Percentiles rank a stretch among this genome's conserved stretches.
Conservation (phyloP, 2,797 vertebrate genomes). For the Pagetopsis macropterus region DNA sequence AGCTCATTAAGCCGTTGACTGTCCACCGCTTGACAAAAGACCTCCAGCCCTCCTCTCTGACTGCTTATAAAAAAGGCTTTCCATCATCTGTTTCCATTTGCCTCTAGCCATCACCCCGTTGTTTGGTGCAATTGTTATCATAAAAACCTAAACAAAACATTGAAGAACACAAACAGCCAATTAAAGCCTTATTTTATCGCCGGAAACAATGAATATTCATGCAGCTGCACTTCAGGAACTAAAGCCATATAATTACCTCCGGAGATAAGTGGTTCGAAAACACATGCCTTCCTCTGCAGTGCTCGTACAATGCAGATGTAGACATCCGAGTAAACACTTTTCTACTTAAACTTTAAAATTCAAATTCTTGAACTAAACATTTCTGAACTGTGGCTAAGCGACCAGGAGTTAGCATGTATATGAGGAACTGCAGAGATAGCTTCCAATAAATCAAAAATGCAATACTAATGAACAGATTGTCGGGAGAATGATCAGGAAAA, state of each 20-base stretch:
- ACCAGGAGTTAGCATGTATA: background rate
- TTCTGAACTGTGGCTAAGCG: background rate
- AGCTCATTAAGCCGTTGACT: slow-evolving; percentile 72
- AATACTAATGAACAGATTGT: background rate
- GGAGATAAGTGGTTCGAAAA: slow-evolving; percentile 44
- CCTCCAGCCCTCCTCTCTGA: slow-evolving; percentile 31
- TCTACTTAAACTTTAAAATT: slow-evolving; percentile 14
- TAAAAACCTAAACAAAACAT: slow-evolving; percentile 25
- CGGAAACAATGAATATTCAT: slow-evolving; percentile 42
- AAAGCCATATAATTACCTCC: slow-evolving; percentile 44
- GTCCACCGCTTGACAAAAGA: slow-evolving; percentile 58
- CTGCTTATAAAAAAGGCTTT: slow-evolving; percentile 52
- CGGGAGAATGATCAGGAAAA: background rate
- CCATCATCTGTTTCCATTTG: slow-evolving; percentile 49
- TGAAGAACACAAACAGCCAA: slow-evolving; percentile 10
- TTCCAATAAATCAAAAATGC: slow-evolving; percentile 3
- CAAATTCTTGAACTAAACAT: slow-evolving; percentile 1
- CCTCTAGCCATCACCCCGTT: slow-evolving; percentile 44
- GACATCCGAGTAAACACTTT: slow-evolving; percentile 14
- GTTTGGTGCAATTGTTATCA: slow-evolving; percentile 37
- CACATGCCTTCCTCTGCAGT: slow-evolving; percentile 14
- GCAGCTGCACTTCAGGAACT: slow-evolving; percentile 49
- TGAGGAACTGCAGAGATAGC: background rate
- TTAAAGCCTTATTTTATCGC: slow-evolving; percentile 49
- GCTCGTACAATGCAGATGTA: slow-evolving; percentile 6